A percentile compares a stretch with the other conserved stretches of the same genome.
Evolutionary conservation across 1,140 invertebrate species (phyloP).

Genomic region (Ditylenchus dipsaci): DNA sequence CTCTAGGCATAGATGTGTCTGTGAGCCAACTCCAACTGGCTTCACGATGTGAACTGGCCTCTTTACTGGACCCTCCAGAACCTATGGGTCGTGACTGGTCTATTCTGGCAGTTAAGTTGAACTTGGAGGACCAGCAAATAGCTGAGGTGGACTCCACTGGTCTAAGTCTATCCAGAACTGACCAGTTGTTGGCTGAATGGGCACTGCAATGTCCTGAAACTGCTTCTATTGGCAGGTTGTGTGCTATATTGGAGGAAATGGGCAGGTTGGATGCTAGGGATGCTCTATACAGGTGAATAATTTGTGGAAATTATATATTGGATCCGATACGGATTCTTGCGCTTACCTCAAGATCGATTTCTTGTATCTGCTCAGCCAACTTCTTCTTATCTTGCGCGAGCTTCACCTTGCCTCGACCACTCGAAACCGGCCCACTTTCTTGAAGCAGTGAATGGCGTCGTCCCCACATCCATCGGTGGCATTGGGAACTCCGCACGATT

Average conservation of each 20-base stretch:
- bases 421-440: no score
- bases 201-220: constrained; percentile 57
- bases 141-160: constrained; percentile 61
- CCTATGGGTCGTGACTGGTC: constrained; percentile 77
- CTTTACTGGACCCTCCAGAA: constrained; percentile 73
- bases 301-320: not conserved
- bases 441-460: no score
- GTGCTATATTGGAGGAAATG: constrained; percentile 62
- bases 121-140: constrained; percentile 64
- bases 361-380: no score
- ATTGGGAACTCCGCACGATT: no score
- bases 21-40: constrained; percentile 63
- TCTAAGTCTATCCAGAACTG: constrained; percentile 60
- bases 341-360: no score
- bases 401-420: no score
- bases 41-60: constrained; percentile 61
- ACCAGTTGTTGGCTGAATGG: constrained; percentile 63
- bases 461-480: no score
- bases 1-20: constrained; percentile 62
- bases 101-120: constrained; percentile 71
- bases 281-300: constrained; percentile 55
- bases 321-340: no score
- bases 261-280: constrained; percentile 63
- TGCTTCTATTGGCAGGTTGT: constrained; percentile 61
- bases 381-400: no score